Conservation (phyloP, 1,140 invertebrate genomes). For the Brachionus paranguensis region DNA sequence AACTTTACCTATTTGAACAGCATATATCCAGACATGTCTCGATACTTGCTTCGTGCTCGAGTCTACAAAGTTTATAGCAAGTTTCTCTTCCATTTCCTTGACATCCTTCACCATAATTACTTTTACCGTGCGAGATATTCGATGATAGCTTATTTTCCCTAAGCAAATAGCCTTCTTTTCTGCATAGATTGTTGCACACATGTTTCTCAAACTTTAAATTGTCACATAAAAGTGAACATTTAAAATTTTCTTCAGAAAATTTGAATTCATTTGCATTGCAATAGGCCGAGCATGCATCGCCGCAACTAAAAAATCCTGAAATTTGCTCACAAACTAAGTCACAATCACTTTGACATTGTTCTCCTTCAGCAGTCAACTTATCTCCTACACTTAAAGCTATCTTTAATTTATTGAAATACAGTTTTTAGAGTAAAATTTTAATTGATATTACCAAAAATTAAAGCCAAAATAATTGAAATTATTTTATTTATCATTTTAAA, state of each 20-base stretch:
- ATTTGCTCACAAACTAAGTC: neutral
- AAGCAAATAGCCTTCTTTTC: neutral
- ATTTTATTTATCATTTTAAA: neutral
- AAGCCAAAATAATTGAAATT: neutral
- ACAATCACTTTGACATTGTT: neutral
- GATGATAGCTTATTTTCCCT: neutral
- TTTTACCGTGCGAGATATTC: neutral
- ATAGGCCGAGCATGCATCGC: neutral
- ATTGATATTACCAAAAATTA: neutral
- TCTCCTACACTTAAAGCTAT: neutral
- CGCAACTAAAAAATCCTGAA: neutral
- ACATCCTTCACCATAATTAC: neutral
- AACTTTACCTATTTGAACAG: neutral
- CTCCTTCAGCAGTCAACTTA: neutral
- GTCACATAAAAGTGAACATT: neutral
- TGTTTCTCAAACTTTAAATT: neutral
- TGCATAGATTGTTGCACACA: neutral
- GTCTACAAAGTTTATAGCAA: constrained; percentile 18
- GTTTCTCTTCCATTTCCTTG: neutral
- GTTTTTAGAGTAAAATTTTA: neutral
- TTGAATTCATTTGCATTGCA: neutral
- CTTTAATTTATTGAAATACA: neutral
- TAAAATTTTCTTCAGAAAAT: neutral
- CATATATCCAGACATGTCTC: neutral
- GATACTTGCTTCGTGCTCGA: neutral